Evolutionary conservation across 2,113 vertebrate genomes (phyloP), one percentile per base, ranked within the genome.

Genomic region (Ctenodactylus gundi): DNA sequence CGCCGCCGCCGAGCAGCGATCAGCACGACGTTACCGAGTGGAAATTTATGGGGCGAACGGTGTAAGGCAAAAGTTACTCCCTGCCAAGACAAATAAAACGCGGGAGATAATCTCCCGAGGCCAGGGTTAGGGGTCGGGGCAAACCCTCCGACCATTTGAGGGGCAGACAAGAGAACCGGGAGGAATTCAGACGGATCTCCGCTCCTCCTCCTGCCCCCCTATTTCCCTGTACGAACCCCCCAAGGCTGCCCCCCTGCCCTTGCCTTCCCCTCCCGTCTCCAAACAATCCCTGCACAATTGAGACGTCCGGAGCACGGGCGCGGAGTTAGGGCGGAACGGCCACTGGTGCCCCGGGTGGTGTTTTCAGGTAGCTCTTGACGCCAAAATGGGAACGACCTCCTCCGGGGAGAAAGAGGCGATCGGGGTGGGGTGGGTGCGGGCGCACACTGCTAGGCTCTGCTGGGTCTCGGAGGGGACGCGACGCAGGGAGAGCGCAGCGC

Each of bases 1-100:
- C 91, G 94, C 92, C n/a, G 90, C 96, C 81, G 84, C 84, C 64
- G 44, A 91, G 90, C 82, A 95, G 77, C 91, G 96, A 94, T 97
- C 94, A 92, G 94, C 88, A 97, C 95, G 97, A 97, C 97, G 96
- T 97, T 96, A 94, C 7, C 97, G 97, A 98, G 96, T 93, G 91
- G 97, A 97, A 98, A 98, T 98, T 98, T 98, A 97, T 97, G 95
- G 97, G 94, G 86, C 68, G 96, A 92, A 97, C 77, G 95, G 91
- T 93, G 88, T 60, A 87, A 98, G 98, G 96, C 97, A 98, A 98
- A 98, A 98, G 97, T 98, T 98, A 96, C 94, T 88, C 93, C 84
- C 64, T 97, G 97, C 97, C 97, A 98, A 98, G 97, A 97, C 98
- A 98, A 98, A 98, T 98, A 96, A 98, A 97, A 98, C 97, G 97